Conservation (phyloP, 37 sponge, comb jelly and placozoan genomes). For the Oopsacas minuta region DNA sequence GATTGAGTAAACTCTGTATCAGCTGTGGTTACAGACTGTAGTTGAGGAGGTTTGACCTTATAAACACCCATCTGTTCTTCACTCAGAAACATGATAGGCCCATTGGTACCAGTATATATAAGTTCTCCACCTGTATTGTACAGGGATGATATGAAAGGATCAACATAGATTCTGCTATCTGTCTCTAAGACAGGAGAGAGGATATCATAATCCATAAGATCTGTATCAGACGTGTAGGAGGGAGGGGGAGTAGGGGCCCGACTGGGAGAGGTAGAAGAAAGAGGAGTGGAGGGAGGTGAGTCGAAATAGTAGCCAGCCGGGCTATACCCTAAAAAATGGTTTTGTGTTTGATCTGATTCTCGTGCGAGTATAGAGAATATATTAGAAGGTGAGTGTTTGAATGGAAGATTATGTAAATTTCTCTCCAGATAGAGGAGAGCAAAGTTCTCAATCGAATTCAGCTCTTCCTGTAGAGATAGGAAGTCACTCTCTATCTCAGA, state of each 20-base stretch:
- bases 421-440: background rate
- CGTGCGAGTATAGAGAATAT: background rate
- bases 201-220: background rate
- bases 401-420: background rate
- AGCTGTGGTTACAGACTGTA: background rate
- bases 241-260: conserved; percentile 8
- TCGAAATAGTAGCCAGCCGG: conserved; percentile 19
- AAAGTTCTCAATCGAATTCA: background rate
- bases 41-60: background rate
- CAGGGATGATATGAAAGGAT: background rate
- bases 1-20: background rate
- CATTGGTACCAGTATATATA: background rate
- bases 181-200: background rate
- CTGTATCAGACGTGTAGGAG: background rate
- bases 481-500: background rate
- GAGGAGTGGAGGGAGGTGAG: background rate
- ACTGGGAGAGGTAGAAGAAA: conserved; percentile 1
- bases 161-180: background rate
- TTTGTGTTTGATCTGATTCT: conserved; percentile 3
- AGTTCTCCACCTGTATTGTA: background rate
- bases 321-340: conserved; percentile 17
- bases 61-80: background rate
- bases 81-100: background rate
- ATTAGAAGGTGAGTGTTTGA: background rate
- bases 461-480: background rate